Evolutionary conservation across 2,888 invertebrate genomes (phyloP).

Genomic region (Aspidiotus rigidus): DNA sequence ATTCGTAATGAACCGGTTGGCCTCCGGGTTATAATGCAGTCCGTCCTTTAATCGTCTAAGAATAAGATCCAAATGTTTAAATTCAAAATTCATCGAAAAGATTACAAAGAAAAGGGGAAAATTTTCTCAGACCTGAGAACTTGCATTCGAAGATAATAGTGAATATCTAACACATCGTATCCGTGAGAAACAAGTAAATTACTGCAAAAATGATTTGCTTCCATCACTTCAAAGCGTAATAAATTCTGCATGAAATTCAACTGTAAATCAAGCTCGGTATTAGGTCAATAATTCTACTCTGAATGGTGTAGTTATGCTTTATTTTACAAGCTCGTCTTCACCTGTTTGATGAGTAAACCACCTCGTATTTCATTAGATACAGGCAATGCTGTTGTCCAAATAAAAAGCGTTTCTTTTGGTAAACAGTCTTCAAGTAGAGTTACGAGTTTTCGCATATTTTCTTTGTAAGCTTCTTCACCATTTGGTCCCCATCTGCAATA

Average conservation of each 20-base stretch:
- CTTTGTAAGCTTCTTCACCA: constrained; percentile 43
- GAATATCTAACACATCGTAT: constrained; percentile 47
- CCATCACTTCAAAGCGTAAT: constrained; percentile 46
- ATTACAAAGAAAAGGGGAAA: not conserved
- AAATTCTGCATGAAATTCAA: constrained; percentile 44
- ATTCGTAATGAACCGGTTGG: constrained; percentile 46
- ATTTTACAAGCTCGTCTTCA: constrained; percentile 18
- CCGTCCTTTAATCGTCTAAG: constrained; percentile 43
- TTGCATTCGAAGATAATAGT: constrained; percentile 45
- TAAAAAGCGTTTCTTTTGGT: constrained; percentile 43
- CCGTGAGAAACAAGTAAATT: constrained; percentile 42
- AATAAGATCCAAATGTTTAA: not conserved
- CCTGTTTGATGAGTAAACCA: constrained; percentile 45
- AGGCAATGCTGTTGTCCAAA: constrained; percentile 48
- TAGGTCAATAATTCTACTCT: not conserved
- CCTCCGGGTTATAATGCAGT: constrained; percentile 46
- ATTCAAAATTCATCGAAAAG: not conserved
- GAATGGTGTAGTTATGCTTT: not conserved
- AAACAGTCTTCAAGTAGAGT: constrained; percentile 41
- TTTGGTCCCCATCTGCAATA: constrained; percentile 41
- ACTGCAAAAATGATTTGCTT: constrained; percentile 46
- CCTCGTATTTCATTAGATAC: constrained; percentile 44
- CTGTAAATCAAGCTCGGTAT: constrained; percentile 38
- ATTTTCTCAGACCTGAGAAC: constrained; percentile 40
- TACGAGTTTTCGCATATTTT: constrained; percentile 44